These are phyloP conservation scores for Linepithema humile DNA, from an alignment of 1,140 invertebrate species.

Conservation along the genomic window DNA sequence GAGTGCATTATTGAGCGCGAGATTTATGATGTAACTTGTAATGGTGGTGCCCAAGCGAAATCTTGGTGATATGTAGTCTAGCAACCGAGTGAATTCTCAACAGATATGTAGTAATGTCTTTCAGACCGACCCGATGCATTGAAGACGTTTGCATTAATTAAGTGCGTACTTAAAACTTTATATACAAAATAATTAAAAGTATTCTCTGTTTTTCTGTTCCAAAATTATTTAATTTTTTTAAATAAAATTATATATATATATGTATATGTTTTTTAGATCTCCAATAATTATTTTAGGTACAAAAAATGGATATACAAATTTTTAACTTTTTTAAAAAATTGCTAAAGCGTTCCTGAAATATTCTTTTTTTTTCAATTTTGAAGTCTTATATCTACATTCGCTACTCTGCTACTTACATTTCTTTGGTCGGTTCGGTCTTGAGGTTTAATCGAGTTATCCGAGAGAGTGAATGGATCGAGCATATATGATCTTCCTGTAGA, in stretches of 20 bases:
- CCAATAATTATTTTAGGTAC: too few relatives aligned
- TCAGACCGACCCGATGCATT: not conserved
- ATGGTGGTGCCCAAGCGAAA: not conserved
- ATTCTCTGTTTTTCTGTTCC: too few relatives aligned
- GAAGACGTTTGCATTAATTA: not conserved
- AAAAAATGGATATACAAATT: not conserved
- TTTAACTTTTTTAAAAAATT: not conserved
- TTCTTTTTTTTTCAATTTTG: not conserved
- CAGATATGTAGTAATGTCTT: not conserved
- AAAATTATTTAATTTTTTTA: too few relatives aligned
- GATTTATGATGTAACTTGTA: conserved; percentile 22
- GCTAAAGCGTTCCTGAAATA: not conserved
- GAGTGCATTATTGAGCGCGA: not conserved
- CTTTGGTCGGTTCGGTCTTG: not conserved
- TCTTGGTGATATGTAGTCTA: not conserved
- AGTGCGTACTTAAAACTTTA: not conserved
- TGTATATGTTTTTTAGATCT: too few relatives aligned
- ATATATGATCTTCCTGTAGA: conserved; percentile 19
- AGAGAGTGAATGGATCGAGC: not conserved
- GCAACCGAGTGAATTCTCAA: conserved; percentile 6
- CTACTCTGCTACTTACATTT: too few relatives aligned
- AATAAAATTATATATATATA: too few relatives aligned
- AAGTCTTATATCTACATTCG: not conserved
- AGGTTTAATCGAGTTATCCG: not conserved
- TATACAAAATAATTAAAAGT: not conserved